Conservation (phyloP, 2,888 invertebrate genomes). For the Pyrrhosoma nymphula region DNA sequence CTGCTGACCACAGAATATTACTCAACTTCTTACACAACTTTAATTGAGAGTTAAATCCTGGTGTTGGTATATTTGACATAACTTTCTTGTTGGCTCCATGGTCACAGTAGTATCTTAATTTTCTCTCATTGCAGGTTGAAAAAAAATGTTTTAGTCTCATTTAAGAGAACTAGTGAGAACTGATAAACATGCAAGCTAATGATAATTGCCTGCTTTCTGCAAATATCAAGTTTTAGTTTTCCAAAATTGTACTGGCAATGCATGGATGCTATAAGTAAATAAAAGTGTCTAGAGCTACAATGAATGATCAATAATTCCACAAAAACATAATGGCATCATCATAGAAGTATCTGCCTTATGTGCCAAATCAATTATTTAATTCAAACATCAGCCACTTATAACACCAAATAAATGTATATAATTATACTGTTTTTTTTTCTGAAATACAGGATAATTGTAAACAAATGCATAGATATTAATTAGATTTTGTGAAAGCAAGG, state of each 20-base stretch:
- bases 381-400: conserved; percentile 62
- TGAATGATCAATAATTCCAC: conserved; percentile 31
- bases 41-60: conserved; percentile 47
- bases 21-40: conserved; percentile 8
- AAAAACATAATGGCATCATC: conserved; percentile 52
- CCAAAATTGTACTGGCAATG: conserved; percentile 58
- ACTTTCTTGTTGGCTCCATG: conserved; percentile 50
- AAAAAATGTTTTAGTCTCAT: background rate
- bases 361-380: conserved; percentile 15
- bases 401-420: conserved; percentile 52
- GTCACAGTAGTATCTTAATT: conserved; percentile 45
- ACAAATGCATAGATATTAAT: conserved; percentile 30
- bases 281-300: conserved; percentile 44
- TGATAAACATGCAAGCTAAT: conserved; percentile 65
- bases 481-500: conserved; percentile 68
- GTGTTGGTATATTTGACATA: background rate
- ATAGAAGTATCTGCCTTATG: conserved; percentile 28
- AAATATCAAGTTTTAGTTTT: conserved; percentile 47
- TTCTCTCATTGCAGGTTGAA: conserved; percentile 23
- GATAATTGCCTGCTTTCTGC: conserved; percentile 58
- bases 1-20: conserved; percentile 60
- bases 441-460: conserved; percentile 59
- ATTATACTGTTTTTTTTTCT: conserved; percentile 48
- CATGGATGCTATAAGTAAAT: conserved; percentile 59
- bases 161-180: conserved; percentile 34